Evolutionary conservation across 53 echinoderm and acorn worm species (phyloP).

Genomic region (Echinometra lucunter): DNA sequence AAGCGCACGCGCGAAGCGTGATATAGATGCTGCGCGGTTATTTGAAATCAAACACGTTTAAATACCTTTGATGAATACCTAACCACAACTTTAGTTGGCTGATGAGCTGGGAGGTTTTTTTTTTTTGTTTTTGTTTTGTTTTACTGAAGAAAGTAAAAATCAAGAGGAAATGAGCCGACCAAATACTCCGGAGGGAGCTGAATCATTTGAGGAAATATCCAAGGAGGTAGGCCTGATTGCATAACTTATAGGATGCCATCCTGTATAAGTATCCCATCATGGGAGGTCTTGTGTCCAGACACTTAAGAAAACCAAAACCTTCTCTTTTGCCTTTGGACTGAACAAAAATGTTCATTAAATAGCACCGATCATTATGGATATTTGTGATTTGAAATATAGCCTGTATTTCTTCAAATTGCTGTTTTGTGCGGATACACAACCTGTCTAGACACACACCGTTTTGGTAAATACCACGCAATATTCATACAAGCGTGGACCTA

Average conservation of each 20-base stretch:
- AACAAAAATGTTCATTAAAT: neutral
- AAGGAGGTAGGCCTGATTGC: neutral
- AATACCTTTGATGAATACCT: neutral
- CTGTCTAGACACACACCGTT: too few relatives aligned
- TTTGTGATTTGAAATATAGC: too few relatives aligned
- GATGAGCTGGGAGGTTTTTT: neutral
- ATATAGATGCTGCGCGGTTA: too few relatives aligned
- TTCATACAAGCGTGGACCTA: too few relatives aligned
- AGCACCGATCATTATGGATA: too few relatives aligned
- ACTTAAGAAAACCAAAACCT: neutral
- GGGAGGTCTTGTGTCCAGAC: neutral
- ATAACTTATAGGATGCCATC: too few relatives aligned
- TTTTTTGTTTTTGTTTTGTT: too few relatives aligned
- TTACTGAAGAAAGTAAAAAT: too few relatives aligned
- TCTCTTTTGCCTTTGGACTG: neutral
- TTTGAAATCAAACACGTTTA: too few relatives aligned
- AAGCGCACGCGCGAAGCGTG: neutral
- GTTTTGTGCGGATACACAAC: neutral
- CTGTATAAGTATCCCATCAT: too few relatives aligned
- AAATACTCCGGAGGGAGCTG: slow-evolving; percentile 25
- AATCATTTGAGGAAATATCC: slow-evolving; percentile 28
- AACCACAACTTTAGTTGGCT: neutral
- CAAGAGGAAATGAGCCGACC: slow-evolving; percentile 12
- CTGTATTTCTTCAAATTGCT: neutral
- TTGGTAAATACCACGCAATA: too few relatives aligned